Conservation (phyloP, 2,797 vertebrate species). For the Dendrocincla fuliginosa region DNA sequence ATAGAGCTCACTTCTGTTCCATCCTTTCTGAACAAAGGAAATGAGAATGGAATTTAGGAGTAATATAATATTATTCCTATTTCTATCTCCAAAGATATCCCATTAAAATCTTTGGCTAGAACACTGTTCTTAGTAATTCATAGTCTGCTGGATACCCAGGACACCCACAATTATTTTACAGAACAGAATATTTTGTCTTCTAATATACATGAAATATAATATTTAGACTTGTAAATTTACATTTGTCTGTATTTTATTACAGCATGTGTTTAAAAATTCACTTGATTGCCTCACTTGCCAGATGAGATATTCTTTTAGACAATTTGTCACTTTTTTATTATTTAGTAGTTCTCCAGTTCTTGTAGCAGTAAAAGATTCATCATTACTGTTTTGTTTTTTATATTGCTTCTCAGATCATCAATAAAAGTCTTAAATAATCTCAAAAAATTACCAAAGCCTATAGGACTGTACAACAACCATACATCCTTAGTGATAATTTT, state of each 20-base stretch:
- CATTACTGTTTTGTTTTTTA: not conserved
- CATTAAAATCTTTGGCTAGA: slow-evolving; percentile 15
- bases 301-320: not conserved
- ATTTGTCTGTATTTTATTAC: slow-evolving; percentile 26
- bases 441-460: not conserved
- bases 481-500: not conserved
- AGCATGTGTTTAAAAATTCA: slow-evolving; percentile 23
- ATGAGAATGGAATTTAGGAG: not conserved
- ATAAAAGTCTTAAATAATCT: not conserved
- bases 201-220: slow-evolving; percentile 16
- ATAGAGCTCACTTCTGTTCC: not conserved
- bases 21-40: not conserved
- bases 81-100: not conserved
- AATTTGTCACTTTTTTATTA: not conserved
- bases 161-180: slow-evolving; percentile 7
- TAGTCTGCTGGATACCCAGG: not conserved
- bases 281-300: not conserved
- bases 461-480: not conserved
- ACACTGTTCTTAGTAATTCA: not conserved
- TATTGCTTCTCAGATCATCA: not conserved
- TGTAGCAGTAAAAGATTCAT: not conserved
- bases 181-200: slow-evolving; percentile 25
- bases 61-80: not conserved
- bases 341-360: not conserved
- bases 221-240: slow-evolving; percentile 44